Evolutionary conservation across 2,113 vertebrate species (phyloP).

Genomic region (Polypterus senegalus): DNA sequence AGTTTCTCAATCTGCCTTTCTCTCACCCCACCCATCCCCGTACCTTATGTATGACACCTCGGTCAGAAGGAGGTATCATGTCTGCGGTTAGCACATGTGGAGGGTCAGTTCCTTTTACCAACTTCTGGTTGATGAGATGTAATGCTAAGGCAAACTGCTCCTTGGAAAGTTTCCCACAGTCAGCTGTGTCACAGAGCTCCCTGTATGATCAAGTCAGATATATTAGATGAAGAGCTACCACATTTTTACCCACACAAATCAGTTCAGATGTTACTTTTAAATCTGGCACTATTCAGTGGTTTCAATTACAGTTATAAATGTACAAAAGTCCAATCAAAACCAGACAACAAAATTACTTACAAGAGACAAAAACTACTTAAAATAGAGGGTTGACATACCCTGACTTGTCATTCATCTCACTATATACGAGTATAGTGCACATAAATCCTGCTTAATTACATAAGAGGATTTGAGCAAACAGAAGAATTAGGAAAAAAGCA

Average conservation of each 20-base stretch:
- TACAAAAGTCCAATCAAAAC: no score
- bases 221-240: slow-evolving; percentile 3
- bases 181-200: slow-evolving; percentile 88
- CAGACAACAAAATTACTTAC: no score
- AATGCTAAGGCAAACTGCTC: slow-evolving; percentile 95
- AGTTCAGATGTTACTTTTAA: neutral
- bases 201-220: slow-evolving; percentile 42
- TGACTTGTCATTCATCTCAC: no score
- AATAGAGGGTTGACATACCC: no score
- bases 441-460: no score
- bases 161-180: slow-evolving; percentile 82
- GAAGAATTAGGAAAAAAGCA: no score
- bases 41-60: slow-evolving; percentile 64
- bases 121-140: slow-evolving; percentile 87
- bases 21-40: slow-evolving; percentile 5
- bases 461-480: no score
- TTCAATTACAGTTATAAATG: no score
- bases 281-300: no score
- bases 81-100: slow-evolving; percentile 76
- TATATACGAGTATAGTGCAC: no score
- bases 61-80: slow-evolving; percentile 92
- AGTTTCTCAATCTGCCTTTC: no score
- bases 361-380: no score
- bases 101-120: slow-evolving; percentile 80
- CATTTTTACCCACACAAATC: slow-evolving; percentile 5